Percentiles rank a stretch among this genome's conserved stretches.
Conservation (phyloP, 2,113 vertebrate species). For the Pseudopipra pipra region DNA sequence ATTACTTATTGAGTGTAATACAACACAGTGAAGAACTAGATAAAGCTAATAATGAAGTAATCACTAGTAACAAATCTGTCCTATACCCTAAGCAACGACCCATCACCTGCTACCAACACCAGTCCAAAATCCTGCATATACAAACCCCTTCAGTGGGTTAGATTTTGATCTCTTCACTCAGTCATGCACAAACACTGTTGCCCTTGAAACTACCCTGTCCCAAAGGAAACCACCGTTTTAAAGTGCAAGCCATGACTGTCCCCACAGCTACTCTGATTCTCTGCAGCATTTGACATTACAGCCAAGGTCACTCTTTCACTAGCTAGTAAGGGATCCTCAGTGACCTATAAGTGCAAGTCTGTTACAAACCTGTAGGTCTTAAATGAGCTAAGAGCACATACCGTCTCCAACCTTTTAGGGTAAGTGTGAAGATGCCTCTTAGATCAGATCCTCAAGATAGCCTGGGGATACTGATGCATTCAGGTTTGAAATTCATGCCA, state of each 20-base stretch:
- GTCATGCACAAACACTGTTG: neutral
- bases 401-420: slow-evolving; percentile 36
- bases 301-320: slow-evolving; percentile 22
- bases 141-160: neutral
- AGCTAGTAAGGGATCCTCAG: neutral
- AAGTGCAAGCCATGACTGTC: neutral
- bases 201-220: neutral
- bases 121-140: neutral
- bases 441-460: slow-evolving; percentile 66
- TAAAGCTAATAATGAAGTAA: neutral
- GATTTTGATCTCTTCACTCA: neutral
- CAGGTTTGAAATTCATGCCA: slow-evolving; percentile 26
- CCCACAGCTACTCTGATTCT: neutral
- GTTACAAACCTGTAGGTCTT: slow-evolving; percentile 39
- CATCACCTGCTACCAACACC: neutral
- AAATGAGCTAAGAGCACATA: slow-evolving; percentile 40
- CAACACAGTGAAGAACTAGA: neutral
- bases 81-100: neutral
- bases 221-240: neutral
- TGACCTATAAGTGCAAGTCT: slow-evolving; percentile 6
- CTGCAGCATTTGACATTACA: neutral
- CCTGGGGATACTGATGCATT: slow-evolving; percentile 2
- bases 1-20: neutral
- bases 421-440: slow-evolving; percentile 51
- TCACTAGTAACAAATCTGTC: neutral